phyloP scores from a whole-genome alignment of 2,113 vertebrate species.

The Eurystomus gularis region DNA sequence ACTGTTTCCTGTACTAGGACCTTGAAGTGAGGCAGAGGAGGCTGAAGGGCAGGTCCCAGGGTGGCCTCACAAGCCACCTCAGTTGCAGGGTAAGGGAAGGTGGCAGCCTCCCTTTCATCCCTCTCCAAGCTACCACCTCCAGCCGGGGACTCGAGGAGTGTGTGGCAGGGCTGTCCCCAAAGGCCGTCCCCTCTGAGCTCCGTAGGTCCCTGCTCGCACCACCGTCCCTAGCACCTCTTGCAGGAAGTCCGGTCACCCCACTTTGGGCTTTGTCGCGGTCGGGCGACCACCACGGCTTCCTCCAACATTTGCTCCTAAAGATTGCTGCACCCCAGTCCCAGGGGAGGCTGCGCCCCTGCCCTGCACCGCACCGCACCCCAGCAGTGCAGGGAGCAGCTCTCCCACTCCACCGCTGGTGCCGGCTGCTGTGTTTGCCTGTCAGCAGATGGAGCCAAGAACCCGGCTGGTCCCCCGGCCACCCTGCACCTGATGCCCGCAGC shows the following conservation, averaged over 20 bases:
- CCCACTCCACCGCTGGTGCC: background rate
- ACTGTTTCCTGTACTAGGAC: too few relatives aligned
- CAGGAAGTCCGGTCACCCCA: background rate
- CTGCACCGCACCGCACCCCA: background rate
- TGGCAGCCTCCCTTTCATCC: background rate
- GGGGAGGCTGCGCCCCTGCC: background rate
- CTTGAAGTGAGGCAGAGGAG: background rate
- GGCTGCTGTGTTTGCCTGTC: background rate
- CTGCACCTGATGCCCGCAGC: background rate
- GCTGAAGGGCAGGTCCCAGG: background rate
- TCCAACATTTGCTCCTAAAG: background rate
- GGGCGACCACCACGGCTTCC: background rate
- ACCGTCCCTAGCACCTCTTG: background rate
- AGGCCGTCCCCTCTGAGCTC: background rate
- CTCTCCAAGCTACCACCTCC: too few relatives aligned
- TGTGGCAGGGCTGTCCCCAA: background rate
- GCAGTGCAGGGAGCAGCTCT: background rate
- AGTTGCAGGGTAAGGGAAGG: background rate
- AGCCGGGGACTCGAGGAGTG: background rate
- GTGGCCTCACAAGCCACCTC: background rate
- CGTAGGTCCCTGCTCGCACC: rapidly evolving
- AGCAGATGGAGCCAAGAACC: conserved; percentile 5
- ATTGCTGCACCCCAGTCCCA: background rate
- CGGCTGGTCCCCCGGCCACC: background rate
- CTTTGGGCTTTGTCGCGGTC: background rate